phyloP scores from a whole-genome alignment of 2,888 invertebrate species.

The Dasypogon diadema region DNA sequence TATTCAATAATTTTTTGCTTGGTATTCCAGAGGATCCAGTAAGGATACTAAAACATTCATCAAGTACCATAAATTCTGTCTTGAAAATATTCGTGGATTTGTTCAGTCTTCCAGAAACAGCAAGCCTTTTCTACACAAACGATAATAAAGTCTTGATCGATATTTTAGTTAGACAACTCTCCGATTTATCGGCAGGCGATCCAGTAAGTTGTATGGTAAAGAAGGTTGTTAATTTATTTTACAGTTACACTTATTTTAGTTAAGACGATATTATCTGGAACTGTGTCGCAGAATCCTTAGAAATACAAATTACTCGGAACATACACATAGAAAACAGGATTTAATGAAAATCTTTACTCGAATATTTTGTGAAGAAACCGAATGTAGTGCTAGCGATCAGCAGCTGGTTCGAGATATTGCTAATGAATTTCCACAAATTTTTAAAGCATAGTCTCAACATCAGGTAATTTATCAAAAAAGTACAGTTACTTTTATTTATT shows the following conservation, averaged over 20 bases:
- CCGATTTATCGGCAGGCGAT: constrained; percentile 90
- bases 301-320: constrained; percentile 84
- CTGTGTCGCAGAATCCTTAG: constrained; percentile 84
- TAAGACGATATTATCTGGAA: constrained; percentile 82
- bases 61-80: constrained; percentile 85
- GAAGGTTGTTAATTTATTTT: constrained; percentile 19
- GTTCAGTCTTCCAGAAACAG: constrained; percentile 82
- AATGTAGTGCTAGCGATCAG: constrained; percentile 81
- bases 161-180: constrained; percentile 89
- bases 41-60: constrained; percentile 85
- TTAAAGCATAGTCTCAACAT: constrained; percentile 72
- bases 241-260: constrained; percentile 67
- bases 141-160: constrained; percentile 95
- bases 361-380: constrained; percentile 86
- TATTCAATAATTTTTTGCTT: not conserved
- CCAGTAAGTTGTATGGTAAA: constrained; percentile 70
- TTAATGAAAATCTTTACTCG: constrained; percentile 86
- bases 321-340: constrained; percentile 84
- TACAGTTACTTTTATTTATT: no score
- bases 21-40: constrained; percentile 83
- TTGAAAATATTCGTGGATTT: constrained; percentile 90
- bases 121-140: constrained; percentile 92
- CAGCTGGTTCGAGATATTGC: constrained; percentile 83
- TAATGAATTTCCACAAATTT: constrained; percentile 85
- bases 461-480: constrained; percentile 11